Evolutionary conservation across 2,888 invertebrate species (phyloP).

Genomic region (Ashinkailepas kermadecensis): DNA sequence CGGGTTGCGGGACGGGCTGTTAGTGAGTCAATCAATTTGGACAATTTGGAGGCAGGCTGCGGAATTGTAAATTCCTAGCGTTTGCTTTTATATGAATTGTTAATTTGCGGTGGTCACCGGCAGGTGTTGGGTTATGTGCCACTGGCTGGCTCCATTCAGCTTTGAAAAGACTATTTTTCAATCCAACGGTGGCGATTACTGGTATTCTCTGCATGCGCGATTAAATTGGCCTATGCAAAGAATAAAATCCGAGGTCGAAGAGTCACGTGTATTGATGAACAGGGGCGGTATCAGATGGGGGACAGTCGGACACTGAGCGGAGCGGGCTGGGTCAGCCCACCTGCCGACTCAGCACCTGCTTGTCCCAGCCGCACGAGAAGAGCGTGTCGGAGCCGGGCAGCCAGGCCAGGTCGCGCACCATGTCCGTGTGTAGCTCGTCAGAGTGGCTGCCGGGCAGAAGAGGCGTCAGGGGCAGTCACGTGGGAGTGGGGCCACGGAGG

Average conservation of each 20-base stretch:
- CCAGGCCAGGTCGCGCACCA: conserved; percentile 54
- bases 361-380: conserved; percentile 55
- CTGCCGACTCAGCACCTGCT: conserved; percentile 42
- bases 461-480: neutral
- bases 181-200: neutral
- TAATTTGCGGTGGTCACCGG: neutral
- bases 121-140: neutral
- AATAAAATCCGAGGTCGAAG: neutral
- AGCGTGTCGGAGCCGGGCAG: conserved; percentile 43
- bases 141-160: neutral
- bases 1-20: neutral
- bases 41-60: neutral
- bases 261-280: neutral
- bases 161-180: conserved; percentile 4
- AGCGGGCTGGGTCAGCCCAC: neutral
- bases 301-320: neutral
- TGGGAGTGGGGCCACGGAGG: too few species aligned
- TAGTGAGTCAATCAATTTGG: neutral
- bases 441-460: conserved; percentile 41
- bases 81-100: conserved; percentile 3
- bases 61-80: neutral
- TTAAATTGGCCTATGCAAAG: neutral
- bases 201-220: conserved; percentile 7
- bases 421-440: conserved; percentile 47
- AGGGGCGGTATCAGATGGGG: neutral